These are phyloP conservation scores for Bradypodion pumilum DNA, from an alignment of 2,797 vertebrate species.

Conservation along the genomic window DNA sequence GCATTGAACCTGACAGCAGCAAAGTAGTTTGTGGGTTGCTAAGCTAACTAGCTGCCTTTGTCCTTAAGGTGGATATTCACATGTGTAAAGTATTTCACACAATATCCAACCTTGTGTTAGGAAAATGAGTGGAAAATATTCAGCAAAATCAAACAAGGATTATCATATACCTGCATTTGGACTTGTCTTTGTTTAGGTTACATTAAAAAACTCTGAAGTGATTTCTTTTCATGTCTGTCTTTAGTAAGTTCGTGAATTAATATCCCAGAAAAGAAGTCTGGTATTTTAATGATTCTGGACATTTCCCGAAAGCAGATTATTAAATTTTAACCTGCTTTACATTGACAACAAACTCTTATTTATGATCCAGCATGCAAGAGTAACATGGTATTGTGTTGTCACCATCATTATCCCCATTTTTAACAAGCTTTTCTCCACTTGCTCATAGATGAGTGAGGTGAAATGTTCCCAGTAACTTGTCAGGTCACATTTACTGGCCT, in stretches of 20 bases:
- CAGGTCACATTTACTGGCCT: slow-evolving; percentile 30
- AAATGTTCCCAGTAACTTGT: slow-evolving; percentile 32
- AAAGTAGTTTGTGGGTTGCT: neutral
- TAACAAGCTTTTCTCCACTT: slow-evolving; percentile 20
- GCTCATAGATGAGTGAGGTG: slow-evolving; percentile 6
- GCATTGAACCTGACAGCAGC: neutral
- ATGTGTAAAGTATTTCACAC: too few relatives aligned
- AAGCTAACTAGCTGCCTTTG: neutral
- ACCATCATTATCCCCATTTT: slow-evolving; percentile 14
- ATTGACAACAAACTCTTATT: slow-evolving; percentile 4
- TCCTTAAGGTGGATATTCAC: neutral
- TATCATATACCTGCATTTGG: neutral
- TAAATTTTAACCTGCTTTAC: neutral
- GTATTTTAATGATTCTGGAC: neutral
- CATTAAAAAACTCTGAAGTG: neutral
- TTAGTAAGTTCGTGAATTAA: neutral
- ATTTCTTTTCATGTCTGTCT: too few relatives aligned
- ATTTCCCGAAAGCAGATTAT: neutral
- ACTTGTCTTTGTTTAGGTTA: neutral
- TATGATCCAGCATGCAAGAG: neutral
- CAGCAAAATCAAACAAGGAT: neutral
- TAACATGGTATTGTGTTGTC: neutral
- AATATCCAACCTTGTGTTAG: too few relatives aligned
- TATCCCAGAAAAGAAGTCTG: neutral
- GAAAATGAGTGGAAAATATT: neutral